Conservation (phyloP, 2,888 invertebrate species). For the Archips crataeganus region DNA sequence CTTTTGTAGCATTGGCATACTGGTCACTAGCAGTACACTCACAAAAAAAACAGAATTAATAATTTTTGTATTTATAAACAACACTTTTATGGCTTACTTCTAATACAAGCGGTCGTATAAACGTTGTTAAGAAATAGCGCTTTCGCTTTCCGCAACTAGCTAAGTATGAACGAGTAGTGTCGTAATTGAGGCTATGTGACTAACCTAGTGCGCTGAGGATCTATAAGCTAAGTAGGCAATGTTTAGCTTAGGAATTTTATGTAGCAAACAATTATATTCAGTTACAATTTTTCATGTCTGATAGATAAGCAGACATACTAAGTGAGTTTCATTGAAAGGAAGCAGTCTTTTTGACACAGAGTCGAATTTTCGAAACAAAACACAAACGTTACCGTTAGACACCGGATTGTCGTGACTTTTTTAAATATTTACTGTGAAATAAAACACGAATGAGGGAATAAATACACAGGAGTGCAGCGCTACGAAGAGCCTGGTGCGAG, state of each 20-base stretch:
- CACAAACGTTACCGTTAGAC: neutral
- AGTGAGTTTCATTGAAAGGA: neutral
- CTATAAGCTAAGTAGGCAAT: constrained; percentile 53
- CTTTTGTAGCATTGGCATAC: neutral
- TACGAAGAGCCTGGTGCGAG: constrained; percentile 49
- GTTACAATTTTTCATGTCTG: neutral
- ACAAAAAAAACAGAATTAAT: too few species aligned
- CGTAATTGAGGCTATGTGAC: constrained; percentile 81
- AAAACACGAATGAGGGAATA: constrained; percentile 55
- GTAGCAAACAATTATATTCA: neutral
- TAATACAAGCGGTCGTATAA: constrained; percentile 13
- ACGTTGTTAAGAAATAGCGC: constrained; percentile 79
- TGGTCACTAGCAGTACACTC: too few species aligned
- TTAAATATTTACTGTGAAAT: constrained; percentile 27
- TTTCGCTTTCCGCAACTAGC: constrained; percentile 82
- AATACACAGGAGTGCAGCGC: constrained; percentile 61
- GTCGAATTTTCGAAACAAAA: neutral
- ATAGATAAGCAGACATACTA: neutral
- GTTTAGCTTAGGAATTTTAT: neutral
- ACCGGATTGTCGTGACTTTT: neutral
- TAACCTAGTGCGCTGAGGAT: constrained; percentile 59
- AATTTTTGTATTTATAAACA: neutral
- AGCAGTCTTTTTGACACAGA: neutral
- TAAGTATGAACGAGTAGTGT: constrained; percentile 70
- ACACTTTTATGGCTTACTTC: neutral